Percentiles rank a stretch among this genome's conserved stretches.
These are phyloP conservation scores for Mythimna vitellina DNA, from an alignment of 2,888 invertebrate species.

Conservation along the genomic window DNA sequence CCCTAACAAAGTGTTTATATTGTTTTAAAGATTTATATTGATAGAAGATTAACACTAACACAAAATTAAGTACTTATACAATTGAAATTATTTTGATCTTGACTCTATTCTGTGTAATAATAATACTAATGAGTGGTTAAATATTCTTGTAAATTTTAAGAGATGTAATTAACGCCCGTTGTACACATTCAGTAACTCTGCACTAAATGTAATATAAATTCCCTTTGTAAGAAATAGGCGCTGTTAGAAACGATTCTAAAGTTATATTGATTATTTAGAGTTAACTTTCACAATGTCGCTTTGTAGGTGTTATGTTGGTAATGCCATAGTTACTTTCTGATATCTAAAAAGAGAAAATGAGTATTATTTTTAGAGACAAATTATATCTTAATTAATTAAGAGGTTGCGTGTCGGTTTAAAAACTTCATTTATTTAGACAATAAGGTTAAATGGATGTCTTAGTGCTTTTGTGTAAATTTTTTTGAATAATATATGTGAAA, in stretches of 20 bases:
- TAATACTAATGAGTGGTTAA: conserved; percentile 67
- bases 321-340: conserved; percentile 85
- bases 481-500: conserved; percentile 91
- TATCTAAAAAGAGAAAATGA: conserved; percentile 82
- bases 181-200: conserved; percentile 85
- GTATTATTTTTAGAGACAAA: conserved; percentile 91
- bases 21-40: conserved; percentile 59
- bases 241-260: conserved; percentile 79
- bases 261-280: conserved; percentile 79
- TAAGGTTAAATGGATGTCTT: conserved; percentile 91
- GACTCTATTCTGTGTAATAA: conserved; percentile 65
- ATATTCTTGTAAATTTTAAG: conserved; percentile 79
- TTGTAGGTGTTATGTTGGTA: conserved; percentile 85
- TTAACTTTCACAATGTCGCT: conserved; percentile 82
- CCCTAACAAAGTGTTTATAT: conserved; percentile 56
- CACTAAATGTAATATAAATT: conserved; percentile 86
- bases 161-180: conserved; percentile 82
- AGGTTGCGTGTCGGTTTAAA: conserved; percentile 88
- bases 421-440: conserved; percentile 90
- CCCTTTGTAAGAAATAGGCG: conserved; percentile 82
- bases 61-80: conserved; percentile 65
- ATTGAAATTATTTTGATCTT: conserved; percentile 67
- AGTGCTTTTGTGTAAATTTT: conserved; percentile 91
- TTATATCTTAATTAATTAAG: conserved; percentile 89
- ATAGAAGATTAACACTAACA: conserved; percentile 60